phyloP scores from a whole-genome alignment of 30 jellyfish, hydroid and myxozoan species.

The Nemopilema nomurai region DNA sequence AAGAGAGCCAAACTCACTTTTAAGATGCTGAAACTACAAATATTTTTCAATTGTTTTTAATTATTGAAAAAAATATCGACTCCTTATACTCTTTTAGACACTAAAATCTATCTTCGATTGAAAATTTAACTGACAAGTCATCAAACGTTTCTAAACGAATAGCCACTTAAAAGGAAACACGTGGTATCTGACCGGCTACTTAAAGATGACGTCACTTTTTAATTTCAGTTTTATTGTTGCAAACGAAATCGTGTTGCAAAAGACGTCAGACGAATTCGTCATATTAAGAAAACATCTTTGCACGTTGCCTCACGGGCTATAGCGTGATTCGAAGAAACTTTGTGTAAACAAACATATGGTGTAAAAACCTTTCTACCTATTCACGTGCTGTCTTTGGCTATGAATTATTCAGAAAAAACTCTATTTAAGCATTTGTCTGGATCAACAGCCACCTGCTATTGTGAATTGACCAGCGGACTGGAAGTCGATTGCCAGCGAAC shows the following conservation, averaged over 20 bases:
- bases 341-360: slow-evolving; percentile 3
- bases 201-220: background rate
- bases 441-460: slow-evolving; percentile 21
- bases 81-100: too few relatives aligned
- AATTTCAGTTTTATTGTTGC: background rate
- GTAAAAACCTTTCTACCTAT: background rate
- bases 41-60: too few relatives aligned
- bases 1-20: too few relatives aligned
- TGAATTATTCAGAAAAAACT: slow-evolving; percentile 19
- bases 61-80: too few relatives aligned
- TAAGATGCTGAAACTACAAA: too few relatives aligned
- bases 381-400: background rate
- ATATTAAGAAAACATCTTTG: background rate
- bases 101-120: too few relatives aligned
- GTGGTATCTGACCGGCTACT: too few relatives aligned
- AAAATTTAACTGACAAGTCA: too few relatives aligned
- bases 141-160: too few relatives aligned
- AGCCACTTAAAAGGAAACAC: too few relatives aligned
- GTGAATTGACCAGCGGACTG: background rate
- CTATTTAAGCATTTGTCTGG: background rate
- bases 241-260: background rate
- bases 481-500: background rate
- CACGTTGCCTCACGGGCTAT: slow-evolving; percentile 31
- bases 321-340: slow-evolving; percentile 22
- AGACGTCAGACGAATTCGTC: background rate